Evolutionary conservation across 1,140 invertebrate genomes (phyloP).

Genomic region (Bactericera cockerelli): DNA sequence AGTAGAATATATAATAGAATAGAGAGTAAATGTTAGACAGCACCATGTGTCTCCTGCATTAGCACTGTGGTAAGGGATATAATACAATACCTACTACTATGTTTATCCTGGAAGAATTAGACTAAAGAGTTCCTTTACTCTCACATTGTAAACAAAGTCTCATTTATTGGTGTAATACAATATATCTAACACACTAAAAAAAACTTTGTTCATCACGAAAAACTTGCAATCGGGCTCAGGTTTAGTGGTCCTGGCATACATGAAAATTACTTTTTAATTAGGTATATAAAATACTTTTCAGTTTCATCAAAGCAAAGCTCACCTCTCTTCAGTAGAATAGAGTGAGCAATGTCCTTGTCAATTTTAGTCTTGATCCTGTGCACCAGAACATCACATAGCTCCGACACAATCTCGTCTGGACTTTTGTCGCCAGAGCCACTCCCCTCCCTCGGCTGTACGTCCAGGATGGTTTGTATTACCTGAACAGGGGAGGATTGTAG

Average conservation of each 20-base stretch:
- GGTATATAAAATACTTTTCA: too few species aligned
- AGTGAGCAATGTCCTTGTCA: constrained; percentile 36
- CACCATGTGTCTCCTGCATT: constrained; percentile 30
- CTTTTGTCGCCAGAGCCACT: constrained; percentile 42
- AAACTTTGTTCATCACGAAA: too few species aligned
- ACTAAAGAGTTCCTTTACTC: too few species aligned
- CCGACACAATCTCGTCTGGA: constrained; percentile 54
- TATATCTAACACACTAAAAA: neutral
- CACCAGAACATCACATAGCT: constrained; percentile 46
- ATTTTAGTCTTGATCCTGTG: constrained; percentile 39
- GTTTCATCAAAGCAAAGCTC: too few species aligned
- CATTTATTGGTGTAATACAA: too few species aligned
- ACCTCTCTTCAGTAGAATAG: constrained; percentile 34
- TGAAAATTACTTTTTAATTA: too few species aligned
- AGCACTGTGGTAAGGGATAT: neutral
- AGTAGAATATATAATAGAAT: too few species aligned
- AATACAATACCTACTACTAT: too few species aligned
- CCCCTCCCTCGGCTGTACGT: constrained; percentile 49
- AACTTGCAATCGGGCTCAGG: neutral
- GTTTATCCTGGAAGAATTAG: too few species aligned
- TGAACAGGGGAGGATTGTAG: neutral
- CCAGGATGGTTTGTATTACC: constrained; percentile 46
- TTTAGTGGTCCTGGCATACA: too few species aligned
- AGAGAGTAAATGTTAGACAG: too few species aligned
- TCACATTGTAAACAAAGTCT: too few species aligned